Conservation (phyloP, 2,888 invertebrate genomes). For the Dorcus hopei region DNA sequence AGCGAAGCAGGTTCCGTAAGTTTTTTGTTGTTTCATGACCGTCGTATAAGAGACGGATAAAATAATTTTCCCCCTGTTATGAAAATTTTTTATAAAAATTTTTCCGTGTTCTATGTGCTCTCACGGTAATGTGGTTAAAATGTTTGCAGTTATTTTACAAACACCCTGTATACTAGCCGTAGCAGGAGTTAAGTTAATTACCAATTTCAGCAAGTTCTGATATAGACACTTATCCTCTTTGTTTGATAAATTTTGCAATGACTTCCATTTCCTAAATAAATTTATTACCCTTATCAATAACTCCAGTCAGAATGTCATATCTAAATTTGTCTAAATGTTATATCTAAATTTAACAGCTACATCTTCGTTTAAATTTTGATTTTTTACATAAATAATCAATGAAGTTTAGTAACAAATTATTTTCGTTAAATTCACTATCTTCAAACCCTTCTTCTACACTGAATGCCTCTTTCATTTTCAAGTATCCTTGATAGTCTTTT, state of each 20-base stretch:
- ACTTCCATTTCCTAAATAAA: conserved; percentile 95
- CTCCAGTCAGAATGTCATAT: conserved; percentile 86
- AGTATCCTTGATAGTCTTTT: conserved; percentile 83
- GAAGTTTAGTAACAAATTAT: conserved; percentile 79
- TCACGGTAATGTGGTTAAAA: too few species aligned
- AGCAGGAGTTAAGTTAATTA: conserved; percentile 73
- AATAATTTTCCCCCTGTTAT: too few species aligned
- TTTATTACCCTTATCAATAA: conserved; percentile 98
- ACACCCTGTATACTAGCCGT: conserved; percentile 6
- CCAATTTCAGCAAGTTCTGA: conserved; percentile 92
- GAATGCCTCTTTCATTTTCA: conserved; percentile 88
- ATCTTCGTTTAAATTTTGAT: conserved; percentile 89
- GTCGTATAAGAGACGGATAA: too few species aligned
- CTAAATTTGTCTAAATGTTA: conserved; percentile 80
- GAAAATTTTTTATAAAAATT: too few species aligned
- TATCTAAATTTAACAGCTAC: conserved; percentile 87
- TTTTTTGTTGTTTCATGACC: too few species aligned
- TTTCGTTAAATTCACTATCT: conserved; percentile 66
- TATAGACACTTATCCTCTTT: conserved; percentile 92
- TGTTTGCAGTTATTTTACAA: too few species aligned
- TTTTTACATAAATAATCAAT: conserved; percentile 82
- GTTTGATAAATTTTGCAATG: conserved; percentile 93
- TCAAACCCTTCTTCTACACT: conserved; percentile 88
- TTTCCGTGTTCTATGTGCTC: too few species aligned
- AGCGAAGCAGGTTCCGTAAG: too few species aligned